Evolutionary conservation across 2,888 invertebrate genomes (phyloP).

Genomic region (Drosophila paucipuncta): DNA sequence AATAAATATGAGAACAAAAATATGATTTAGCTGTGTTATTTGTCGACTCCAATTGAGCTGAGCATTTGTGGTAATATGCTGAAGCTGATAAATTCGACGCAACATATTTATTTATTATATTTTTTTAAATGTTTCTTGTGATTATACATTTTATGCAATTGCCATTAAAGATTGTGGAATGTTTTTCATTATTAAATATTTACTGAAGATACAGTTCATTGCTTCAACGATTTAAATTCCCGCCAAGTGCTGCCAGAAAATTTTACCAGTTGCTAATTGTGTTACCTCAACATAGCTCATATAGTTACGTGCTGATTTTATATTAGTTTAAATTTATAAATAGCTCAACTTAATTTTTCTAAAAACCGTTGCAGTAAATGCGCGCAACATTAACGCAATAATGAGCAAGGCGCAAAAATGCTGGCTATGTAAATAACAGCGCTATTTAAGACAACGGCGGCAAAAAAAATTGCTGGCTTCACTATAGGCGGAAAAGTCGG

Average conservation of each 20-base stretch:
- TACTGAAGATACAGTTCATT: neutral
- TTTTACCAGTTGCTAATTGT: neutral
- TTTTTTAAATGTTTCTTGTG: neutral
- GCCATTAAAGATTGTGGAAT: neutral
- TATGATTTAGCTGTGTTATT: neutral
- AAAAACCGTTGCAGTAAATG: neutral
- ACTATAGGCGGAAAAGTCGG: conserved; percentile 35
- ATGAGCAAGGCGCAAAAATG: neutral
- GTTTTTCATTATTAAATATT: neutral
- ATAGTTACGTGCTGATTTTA: neutral
- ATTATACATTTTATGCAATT: neutral
- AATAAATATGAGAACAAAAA: conserved; percentile 26
- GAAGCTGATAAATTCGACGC: neutral
- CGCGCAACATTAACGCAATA: conserved; percentile 4
- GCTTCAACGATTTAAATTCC: neutral
- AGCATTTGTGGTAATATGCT: neutral
- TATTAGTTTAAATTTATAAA: neutral
- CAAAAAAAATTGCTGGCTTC: conserved; percentile 25
- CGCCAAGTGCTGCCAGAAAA: neutral
- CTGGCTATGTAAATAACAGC: conserved; percentile 2
- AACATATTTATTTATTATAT: neutral
- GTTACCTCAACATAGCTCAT: neutral
- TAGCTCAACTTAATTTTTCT: too few species aligned
- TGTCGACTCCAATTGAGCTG: neutral
- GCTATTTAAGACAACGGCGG: conserved; percentile 20